Base-by-base conservation (phyloP, 37 sponge, comb jelly and placozoan genomes). In the Bolinopsis microptera region DNA sequence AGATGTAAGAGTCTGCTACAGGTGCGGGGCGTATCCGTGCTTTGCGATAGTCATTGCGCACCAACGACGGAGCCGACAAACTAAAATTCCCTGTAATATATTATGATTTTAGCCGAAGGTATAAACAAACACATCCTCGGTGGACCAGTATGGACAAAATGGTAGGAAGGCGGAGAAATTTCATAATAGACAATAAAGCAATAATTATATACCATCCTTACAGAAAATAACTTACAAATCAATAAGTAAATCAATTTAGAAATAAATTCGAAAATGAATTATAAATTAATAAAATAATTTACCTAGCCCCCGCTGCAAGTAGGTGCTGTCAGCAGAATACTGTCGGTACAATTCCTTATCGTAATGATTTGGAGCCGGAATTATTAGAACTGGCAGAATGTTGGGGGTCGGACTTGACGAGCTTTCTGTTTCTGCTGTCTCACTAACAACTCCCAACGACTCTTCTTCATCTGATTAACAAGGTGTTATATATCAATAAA, bases 1-100 rank as follows among this genome's bases (percentile, higher is more conserved):
- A 86, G 61, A 86, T 86, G 90, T 35, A 77, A 32, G 80, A 77
- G 80, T 77, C 80, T 34, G 80, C 80, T 21, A 77, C 80, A 35
- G 80, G 80, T 0, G 80, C 80, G 5, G 80, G 80, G 0, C 80
- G 80, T 13, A 36, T 32, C 5, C 80, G 80, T 27, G 32, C 33
- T 35, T 34, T 32, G 28, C 32, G 80, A 35, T 35, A 77, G 3
- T 35, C 37, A 18, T 13, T 48, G 5, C 5, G 61, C 3, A 3
- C 80, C 34, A 77, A 18, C 8, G 80, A 32, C 0, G 80, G 80
- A 35, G 80, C 35, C 1, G 80, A 36, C 5, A 77, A 36, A 34
- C 80, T 77, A 32, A 77, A 77, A 3, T 0, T 77, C 0, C 80
- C 80, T 77, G 80, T 2, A 48, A 48, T 48, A n/a, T n/a, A n/a